Conservation (phyloP, 2,797 vertebrate genomes). For the Neomorphus geoffroyi region DNA sequence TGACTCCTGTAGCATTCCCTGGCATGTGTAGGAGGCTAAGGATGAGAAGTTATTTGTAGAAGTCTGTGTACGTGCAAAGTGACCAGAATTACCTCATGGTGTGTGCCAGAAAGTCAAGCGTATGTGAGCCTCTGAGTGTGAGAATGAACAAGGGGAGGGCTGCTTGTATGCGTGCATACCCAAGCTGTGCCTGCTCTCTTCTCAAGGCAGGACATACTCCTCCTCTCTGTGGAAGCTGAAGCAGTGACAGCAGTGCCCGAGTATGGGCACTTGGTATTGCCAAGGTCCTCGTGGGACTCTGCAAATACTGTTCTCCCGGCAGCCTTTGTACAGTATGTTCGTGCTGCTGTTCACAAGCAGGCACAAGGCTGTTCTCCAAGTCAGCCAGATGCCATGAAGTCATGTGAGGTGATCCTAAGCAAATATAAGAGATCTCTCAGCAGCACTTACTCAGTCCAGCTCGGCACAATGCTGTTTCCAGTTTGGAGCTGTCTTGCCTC, state of each 20-base stretch:
- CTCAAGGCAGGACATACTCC: not conserved
- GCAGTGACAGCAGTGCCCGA: not conserved
- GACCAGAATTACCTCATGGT: not conserved
- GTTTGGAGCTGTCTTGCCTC: not conserved
- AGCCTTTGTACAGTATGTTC: not conserved
- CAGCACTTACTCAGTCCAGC: not conserved
- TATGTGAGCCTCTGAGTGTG: accelerated
- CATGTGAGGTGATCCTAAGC: constrained; percentile 37
- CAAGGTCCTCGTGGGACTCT: not conserved
- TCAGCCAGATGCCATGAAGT: constrained; percentile 36
- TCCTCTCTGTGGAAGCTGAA: not conserved
- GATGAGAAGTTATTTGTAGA: not conserved
- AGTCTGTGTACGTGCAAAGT: accelerated
- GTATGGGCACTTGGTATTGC: not conserved
- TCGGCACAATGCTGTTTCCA: not conserved
- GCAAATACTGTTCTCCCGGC: not conserved
- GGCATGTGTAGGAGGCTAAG: not conserved
- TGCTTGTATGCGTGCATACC: accelerated
- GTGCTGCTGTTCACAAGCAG: not conserved
- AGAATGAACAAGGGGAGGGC: not conserved
- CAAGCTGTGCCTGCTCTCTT: accelerated
- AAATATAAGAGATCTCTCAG: constrained; percentile 14
- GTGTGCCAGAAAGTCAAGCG: accelerated
- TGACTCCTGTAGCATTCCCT: not conserved
- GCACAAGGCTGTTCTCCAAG: constrained; percentile 35